phyloP scores from a whole-genome alignment of 1,140 invertebrate species.

The Megathymus violae region DNA sequence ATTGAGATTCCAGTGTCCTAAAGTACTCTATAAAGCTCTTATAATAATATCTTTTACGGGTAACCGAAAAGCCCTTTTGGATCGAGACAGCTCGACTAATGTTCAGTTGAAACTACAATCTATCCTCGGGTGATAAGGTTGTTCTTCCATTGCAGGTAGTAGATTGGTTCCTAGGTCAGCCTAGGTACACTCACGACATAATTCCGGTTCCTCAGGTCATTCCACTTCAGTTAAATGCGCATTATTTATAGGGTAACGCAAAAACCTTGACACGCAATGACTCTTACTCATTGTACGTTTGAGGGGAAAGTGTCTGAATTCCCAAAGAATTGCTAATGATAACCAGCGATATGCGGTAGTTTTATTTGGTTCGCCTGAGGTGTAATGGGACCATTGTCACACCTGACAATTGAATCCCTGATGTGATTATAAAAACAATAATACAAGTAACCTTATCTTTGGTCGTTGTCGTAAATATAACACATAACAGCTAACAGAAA shows the following conservation, averaged over 20 bases:
- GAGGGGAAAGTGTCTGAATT: not conserved
- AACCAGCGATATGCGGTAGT: no score
- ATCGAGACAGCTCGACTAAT: conserved; percentile 8
- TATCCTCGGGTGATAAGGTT: conserved; percentile 15
- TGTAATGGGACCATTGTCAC: no score
- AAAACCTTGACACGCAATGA: not conserved
- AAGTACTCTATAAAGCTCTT: conserved; percentile 14
- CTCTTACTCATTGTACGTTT: not conserved
- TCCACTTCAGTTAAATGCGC: conserved; percentile 35
- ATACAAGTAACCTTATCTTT: no score
- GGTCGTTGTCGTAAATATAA: no score
- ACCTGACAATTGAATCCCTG: no score
- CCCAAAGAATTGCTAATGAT: no score
- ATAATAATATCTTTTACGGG: conserved; percentile 33
- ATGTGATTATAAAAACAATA: no score
- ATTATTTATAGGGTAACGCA: not conserved
- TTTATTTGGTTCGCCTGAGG: no score
- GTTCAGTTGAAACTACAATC: conserved; percentile 6
- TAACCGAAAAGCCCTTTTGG: conserved; percentile 33
- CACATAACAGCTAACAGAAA: no score
- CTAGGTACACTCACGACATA: conserved; percentile 48
- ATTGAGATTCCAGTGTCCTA: conserved; percentile 21
- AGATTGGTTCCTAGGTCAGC: conserved; percentile 28
- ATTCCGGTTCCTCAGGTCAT: conserved; percentile 37
- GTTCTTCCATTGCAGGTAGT: not conserved